A percentile compares a stretch with the other conserved stretches of the same genome.
Evolutionary conservation across 2,888 invertebrate species (phyloP).

Genomic region (Teinopalpus imperialis): DNA sequence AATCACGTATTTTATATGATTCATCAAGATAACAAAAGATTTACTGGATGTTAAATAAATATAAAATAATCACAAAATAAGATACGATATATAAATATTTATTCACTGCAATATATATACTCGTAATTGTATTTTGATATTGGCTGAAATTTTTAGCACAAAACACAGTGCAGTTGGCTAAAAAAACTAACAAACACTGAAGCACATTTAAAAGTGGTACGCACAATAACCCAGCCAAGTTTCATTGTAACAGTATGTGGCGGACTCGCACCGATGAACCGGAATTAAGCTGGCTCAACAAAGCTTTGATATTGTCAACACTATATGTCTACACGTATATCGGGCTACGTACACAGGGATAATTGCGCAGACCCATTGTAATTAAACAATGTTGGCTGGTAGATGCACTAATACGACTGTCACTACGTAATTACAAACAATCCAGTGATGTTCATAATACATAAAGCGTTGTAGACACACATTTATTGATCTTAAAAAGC

Average conservation of each 20-base stretch:
- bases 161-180: background rate
- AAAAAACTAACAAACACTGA: slow-evolving; percentile 1
- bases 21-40: too few relatives aligned
- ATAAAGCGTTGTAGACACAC: too few relatives aligned
- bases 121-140: too few relatives aligned
- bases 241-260: slow-evolving; percentile 34
- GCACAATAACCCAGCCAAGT: slow-evolving; percentile 31
- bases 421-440: slow-evolving; percentile 8
- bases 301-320: slow-evolving; percentile 40
- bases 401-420: slow-evolving; percentile 14
- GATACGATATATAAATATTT: too few relatives aligned
- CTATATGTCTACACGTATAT: slow-evolving; percentile 32
- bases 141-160: too few relatives aligned
- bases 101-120: too few relatives aligned
- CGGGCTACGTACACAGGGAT: slow-evolving; percentile 1
- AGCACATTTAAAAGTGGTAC: slow-evolving; percentile 13
- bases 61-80: too few relatives aligned
- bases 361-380: slow-evolving; percentile 19
- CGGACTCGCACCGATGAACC: slow-evolving; percentile 38
- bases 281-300: slow-evolving; percentile 40
- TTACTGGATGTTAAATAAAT: too few relatives aligned
- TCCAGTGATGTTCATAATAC: background rate
- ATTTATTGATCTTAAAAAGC: too few relatives aligned
- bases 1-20: too few relatives aligned
- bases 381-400: slow-evolving; percentile 7